A percentile compares a stretch with the other conserved stretches of the same genome.
These are phyloP conservation scores for Dolichallabes microphthalmus DNA, from an alignment of 2,113 vertebrate genomes.

Conservation along the genomic window DNA sequence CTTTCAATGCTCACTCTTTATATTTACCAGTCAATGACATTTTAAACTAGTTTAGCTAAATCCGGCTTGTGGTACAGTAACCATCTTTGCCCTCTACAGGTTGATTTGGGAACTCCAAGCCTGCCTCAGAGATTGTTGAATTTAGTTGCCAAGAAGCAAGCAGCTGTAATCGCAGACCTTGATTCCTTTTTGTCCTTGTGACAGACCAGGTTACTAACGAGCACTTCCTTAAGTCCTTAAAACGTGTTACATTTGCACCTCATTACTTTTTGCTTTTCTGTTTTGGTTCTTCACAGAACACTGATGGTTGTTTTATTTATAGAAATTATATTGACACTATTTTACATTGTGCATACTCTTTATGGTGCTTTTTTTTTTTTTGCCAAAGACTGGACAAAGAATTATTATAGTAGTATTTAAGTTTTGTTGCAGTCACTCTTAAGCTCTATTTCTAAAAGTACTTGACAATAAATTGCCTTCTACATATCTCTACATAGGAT, in stretches of 20 bases:
- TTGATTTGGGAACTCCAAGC: slow-evolving; percentile 86
- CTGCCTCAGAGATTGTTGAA: slow-evolving; percentile 77
- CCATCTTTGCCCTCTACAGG: slow-evolving; percentile 65
- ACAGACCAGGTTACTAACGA: slow-evolving; percentile 47
- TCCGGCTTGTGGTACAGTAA: not conserved
- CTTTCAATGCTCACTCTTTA: not conserved
- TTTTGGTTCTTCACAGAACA: slow-evolving; percentile 51
- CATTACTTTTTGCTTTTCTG: slow-evolving; percentile 52
- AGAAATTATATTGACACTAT: slow-evolving; percentile 51
- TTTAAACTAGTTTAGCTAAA: not conserved
- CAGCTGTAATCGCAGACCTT: slow-evolving; percentile 82
- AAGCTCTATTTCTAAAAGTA: not conserved
- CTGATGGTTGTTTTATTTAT: slow-evolving; percentile 59
- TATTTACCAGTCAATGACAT: not conserved
- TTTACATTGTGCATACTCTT: slow-evolving; percentile 47
- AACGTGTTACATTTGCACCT: slow-evolving; percentile 65
- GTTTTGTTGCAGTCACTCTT: not conserved
- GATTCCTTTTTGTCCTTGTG: slow-evolving; percentile 74
- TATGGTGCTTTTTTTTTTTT: slow-evolving; percentile 32
- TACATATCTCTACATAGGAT: not conserved
- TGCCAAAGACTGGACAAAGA: slow-evolving; percentile 47
- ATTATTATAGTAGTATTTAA: not conserved
- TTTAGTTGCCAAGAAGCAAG: slow-evolving; percentile 77
- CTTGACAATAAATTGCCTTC: slow-evolving; percentile 22
- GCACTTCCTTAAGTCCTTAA: slow-evolving; percentile 58